Evolutionary conservation across 2,113 vertebrate species (phyloP).

Genomic region (Silurus meridionalis): DNA sequence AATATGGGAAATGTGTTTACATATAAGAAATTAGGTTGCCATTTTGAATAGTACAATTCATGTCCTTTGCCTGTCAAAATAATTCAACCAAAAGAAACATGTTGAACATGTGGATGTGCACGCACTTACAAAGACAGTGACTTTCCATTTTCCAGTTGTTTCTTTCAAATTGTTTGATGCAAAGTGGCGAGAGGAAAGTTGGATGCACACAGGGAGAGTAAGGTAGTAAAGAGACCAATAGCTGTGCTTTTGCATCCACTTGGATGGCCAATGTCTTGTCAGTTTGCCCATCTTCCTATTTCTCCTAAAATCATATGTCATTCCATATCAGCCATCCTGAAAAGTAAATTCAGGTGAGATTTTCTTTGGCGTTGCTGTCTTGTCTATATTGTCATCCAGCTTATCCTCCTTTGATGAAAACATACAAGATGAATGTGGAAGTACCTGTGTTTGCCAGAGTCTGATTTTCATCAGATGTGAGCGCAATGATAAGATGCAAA

Average conservation of each 20-base stretch:
- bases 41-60: not conserved
- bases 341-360: conserved; percentile 66
- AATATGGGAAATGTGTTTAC: too few relatives aligned
- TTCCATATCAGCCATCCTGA: conserved; percentile 63
- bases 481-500: conserved; percentile 70
- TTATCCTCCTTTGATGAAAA: conserved; percentile 73
- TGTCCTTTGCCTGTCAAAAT: not conserved
- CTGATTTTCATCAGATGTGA: conserved; percentile 71
- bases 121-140: not conserved
- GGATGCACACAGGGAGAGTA: not conserved
- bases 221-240: not conserved
- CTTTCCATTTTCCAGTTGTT: not conserved
- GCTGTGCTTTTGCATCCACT: conserved; percentile 25
- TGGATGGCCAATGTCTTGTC: conserved; percentile 22
- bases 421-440: conserved; percentile 67
- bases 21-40: not conserved
- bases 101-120: not conserved
- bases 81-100: not conserved
- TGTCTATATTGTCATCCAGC: conserved; percentile 65
- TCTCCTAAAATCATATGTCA: conserved; percentile 68
- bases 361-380: conserved; percentile 66
- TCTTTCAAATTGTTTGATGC: not conserved
- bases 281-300: conserved; percentile 48
- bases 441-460: conserved; percentile 65
- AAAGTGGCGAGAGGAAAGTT: not conserved